Evolutionary conservation across 2,888 invertebrate species (phyloP), one percentile per base, ranked within the genome.

Genomic region (Horisme vitalbata): DNA sequence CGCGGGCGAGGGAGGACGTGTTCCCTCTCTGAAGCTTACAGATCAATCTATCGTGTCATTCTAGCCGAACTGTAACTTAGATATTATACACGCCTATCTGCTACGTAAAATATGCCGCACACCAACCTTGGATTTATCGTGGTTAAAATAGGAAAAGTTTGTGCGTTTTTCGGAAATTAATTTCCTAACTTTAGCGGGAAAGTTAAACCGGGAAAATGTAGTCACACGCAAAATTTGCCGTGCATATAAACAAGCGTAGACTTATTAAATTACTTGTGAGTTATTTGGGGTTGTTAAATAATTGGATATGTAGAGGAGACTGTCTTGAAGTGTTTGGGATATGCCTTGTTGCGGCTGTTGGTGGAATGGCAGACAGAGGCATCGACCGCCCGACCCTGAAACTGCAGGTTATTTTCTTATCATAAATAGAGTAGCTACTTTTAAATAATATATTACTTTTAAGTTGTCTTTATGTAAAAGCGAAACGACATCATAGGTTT

Each of bases 311-410:
- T n/a, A 30, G 45, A 35, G 34, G 49, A 26, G 11, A 1, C 46
- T 54, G 51, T 52, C 59, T 47, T 56, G 56, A 47, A 53, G 59
- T 61, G 63, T 52, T 23, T 55, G 46, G 57, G 64, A 55, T 15
- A 88, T 89, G 89, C 83, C 88, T 55, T 89, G 89, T 63, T 89
- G 89, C 70, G 88, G 88, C 6, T 89, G 89, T 65, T 89, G 89
- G 89, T 88, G 89, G 87, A 87, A 80, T 43, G 87, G 89, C 61
- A 79, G 86, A 63, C 88, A 86, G 71, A 72, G 89, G 61, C 89
- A 88, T 62, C 83, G 89, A 57, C 89, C 87, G 33, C 87, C 88
- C 50, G 83, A 88, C 37, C 55, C 76, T 41, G 68, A 70, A 47
- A 67, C 61, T 45, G 48, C 77, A 85, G 88, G 88, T 88, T 77